Base-by-base conservation (phyloP, 2,113 vertebrate species). In the Calyptommatus sinebrachiatus region DNA sequence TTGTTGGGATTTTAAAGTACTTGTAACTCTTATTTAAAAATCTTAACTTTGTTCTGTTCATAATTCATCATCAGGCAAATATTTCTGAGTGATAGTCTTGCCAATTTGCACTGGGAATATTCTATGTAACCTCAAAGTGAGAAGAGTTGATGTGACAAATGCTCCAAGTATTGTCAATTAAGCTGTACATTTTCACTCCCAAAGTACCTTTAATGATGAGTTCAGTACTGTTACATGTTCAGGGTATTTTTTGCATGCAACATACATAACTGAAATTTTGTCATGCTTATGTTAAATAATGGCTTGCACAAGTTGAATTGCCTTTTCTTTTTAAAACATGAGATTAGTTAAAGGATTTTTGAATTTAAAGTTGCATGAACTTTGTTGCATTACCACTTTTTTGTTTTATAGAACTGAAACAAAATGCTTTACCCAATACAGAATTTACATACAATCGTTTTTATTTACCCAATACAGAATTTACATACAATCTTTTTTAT, bases 191-290 rank as follows among this genome's bases (percentile, higher is more conserved):
- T 69, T 70, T 70, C 35, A n/a, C 26, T 28, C 24, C 61, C 61
- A 26, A 66, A 41, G n/a, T 65, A 50, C 57, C 71, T 76, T 31
- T 21, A 65, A 45, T 31, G 22, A 14, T 8, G 0, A 1, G 14
- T 50, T 9, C 14, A 50, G 50, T 88, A 78, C 14, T 61, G 28
- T 26, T 41, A 45, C 31, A 31, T 68, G 46, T 68, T 77, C 45
- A 77, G 53, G 35, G 68, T 31, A n/a, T n/a, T 53, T 68, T 35
- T 77, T 68, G 46, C 10, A 77, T 77, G 53, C 67, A 53, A 77
- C 50, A 35, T 21, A 68, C 21, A 8, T 31, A 67, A 4, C 22
- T 76, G 35, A 16, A 76, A 65, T 8, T 76, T 41, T 65, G 10
- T 57, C 35, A 26, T 60, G 61, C 26, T 76, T 76, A n/a, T 14